Evolutionary conservation across 2,113 vertebrate species (phyloP).

Genomic region (Myrmecophaga tridactyla): DNA sequence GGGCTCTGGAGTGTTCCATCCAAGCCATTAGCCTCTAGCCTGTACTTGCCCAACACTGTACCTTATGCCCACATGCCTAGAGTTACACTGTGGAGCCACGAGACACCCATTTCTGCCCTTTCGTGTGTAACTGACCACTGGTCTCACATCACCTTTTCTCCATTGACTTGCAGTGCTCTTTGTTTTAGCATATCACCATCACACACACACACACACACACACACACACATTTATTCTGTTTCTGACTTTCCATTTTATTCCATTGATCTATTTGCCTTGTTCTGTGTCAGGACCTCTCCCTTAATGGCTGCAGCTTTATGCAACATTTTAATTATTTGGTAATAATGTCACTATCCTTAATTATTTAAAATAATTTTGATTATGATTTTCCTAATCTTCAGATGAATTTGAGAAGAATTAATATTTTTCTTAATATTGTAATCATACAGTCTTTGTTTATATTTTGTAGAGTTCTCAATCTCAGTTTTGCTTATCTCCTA

Average conservation of each 20-base stretch:
- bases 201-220: no score
- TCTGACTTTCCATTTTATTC: neutral
- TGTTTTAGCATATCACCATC: neutral
- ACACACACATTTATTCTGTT: neutral
- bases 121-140: neutral
- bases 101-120: no score
- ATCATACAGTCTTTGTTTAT: neutral
- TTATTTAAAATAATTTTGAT: neutral
- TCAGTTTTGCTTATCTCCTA: neutral
- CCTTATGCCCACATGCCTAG: neutral
- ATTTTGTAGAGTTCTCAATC: neutral
- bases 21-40: neutral
- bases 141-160: neutral
- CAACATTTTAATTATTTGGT: neutral
- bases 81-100: neutral
- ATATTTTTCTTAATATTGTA: neutral
- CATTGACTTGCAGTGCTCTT: neutral
- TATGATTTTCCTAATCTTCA: neutral
- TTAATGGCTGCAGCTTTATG: neutral
- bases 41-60: neutral
- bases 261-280: neutral
- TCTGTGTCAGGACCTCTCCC: neutral
- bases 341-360: neutral
- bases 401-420: neutral
- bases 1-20: neutral